phyloP scores from a whole-genome alignment of 2,888 invertebrate genomes.

The Sminthurinus aureus region DNA sequence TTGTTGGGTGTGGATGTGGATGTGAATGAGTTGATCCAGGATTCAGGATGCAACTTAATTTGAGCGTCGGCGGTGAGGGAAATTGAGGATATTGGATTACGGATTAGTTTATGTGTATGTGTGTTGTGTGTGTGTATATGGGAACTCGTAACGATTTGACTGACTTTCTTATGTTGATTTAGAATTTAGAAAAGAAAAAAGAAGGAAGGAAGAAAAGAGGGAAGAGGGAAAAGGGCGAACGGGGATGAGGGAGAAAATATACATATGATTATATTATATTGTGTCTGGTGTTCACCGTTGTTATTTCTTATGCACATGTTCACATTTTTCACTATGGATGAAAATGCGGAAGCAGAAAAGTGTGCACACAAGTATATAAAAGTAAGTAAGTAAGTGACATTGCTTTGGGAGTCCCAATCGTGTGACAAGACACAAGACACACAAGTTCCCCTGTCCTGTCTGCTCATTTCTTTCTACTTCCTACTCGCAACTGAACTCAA shows the following conservation, averaged over 20 bases:
- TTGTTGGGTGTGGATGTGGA: not conserved
- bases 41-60: constrained; percentile 18
- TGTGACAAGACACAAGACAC: not conserved
- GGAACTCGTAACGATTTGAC: constrained; percentile 18
- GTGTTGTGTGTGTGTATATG: too few relatives aligned
- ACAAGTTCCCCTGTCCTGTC: not conserved
- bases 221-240: not conserved
- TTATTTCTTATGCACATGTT: too few relatives aligned
- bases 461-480: not conserved
- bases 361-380: too few relatives aligned
- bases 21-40: not conserved
- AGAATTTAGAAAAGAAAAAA: not conserved
- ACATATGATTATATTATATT: too few relatives aligned
- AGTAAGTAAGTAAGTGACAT: constrained; percentile 14
- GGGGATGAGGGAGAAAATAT: too few relatives aligned
- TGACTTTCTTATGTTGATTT: constrained; percentile 28
- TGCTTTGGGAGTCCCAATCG: constrained; percentile 20
- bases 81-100: constrained; percentile 27
- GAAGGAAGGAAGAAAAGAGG: not conserved
- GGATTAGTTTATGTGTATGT: constrained; percentile 7
- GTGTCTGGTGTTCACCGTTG: too few relatives aligned
- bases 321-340: too few relatives aligned
- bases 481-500: too few relatives aligned
- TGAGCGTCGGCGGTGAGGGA: not conserved
- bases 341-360: too few relatives aligned